Percentiles rank a stretch among this genome's conserved stretches.
Evolutionary conservation across 1,140 invertebrate genomes (phyloP).

Genomic region (Agraylea sexmaculata): DNA sequence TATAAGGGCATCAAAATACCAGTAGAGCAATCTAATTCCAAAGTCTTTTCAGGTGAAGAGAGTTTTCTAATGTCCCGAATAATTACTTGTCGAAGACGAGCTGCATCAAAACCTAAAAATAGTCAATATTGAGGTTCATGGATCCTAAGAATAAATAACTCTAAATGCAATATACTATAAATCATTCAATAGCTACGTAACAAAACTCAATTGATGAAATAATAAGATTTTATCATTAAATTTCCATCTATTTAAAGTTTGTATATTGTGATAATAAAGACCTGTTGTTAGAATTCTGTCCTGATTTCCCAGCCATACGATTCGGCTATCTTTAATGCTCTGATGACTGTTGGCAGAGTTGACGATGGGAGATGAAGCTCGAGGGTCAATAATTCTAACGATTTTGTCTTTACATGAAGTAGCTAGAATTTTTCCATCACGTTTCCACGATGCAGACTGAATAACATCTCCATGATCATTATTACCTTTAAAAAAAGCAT

Average conservation of each 20-base stretch:
- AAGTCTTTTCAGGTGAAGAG: slow-evolving; percentile 59
- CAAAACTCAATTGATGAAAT: too few species aligned
- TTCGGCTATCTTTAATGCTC: slow-evolving; percentile 80
- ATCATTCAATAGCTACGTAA: too few species aligned
- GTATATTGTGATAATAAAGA: too few species aligned
- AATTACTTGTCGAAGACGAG: slow-evolving; percentile 70
- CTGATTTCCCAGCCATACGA: slow-evolving; percentile 78
- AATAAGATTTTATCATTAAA: not conserved
- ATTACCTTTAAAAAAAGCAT: slow-evolving; percentile 44
- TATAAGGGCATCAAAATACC: slow-evolving; percentile 81
- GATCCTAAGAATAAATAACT: too few species aligned
- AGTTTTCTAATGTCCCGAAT: slow-evolving; percentile 79
- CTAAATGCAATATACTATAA: too few species aligned
- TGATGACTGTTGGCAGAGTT: slow-evolving; percentile 64
- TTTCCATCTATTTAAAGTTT: too few species aligned
- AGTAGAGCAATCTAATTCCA: slow-evolving; percentile 80
- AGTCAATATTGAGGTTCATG: not conserved
- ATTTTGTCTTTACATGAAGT: slow-evolving; percentile 72
- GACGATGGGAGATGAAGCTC: slow-evolving; percentile 47
- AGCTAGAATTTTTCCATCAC: slow-evolving; percentile 63
- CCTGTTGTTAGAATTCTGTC: slow-evolving; percentile 74
- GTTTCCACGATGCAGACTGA: slow-evolving; percentile 74
- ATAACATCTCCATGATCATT: slow-evolving; percentile 72
- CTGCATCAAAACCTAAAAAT: slow-evolving; percentile 53
- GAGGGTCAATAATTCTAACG: slow-evolving; percentile 69